Evolutionary conservation across 2,797 vertebrate species (phyloP), one percentile per base, ranked within the genome.

Genomic region (Taenioides sp.): DNA sequence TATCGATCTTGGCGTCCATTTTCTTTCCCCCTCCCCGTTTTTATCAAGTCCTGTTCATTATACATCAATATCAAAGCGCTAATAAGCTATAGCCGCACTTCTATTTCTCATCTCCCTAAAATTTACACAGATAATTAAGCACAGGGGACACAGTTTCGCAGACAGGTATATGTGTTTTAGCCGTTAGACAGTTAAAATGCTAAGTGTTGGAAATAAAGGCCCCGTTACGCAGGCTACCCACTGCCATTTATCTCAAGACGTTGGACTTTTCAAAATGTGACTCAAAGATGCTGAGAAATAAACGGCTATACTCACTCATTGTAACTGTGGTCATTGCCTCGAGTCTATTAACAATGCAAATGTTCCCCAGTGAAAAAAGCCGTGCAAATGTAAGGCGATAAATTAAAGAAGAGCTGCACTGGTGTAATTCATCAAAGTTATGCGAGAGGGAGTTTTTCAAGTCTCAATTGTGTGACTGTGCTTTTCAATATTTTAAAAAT

Each of bases 131-230:
- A 87, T 92, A 92, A 92, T 91, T 88, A 89, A 92, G 77, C 89
- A 90, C 88, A 1, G 55, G 91, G 89, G 91, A 92, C 77, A 71
- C 82, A 86, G 89, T 91, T 91, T 91, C 80, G 69, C 49, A 69
- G 87, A 92, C 89, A 92, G 88, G 89, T 92, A 90, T 86, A 71
- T 86, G 77, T 86, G 76, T 71, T 86, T 81, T 80, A 87, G 87
- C 87, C 91, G 91, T 92, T 89, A 91, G 90, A 87, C 87, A 87
- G 86, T 89, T 89, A 86, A 85, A 76, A 78, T 77, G 78, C 70
- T 85, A 87, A 85, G 84, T 76, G 72, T 78, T 71, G 75, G 71
- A 77, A 86, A 84, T 86, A 62, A 83, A 62, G 85, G 86, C 87
- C 84, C 80, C 78, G 83, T 66, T 90, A 74, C 76, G 3, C 55